Evolutionary conservation across 2,797 vertebrate species (phyloP).

Genomic region (Rhabdophis nuchalis): DNA sequence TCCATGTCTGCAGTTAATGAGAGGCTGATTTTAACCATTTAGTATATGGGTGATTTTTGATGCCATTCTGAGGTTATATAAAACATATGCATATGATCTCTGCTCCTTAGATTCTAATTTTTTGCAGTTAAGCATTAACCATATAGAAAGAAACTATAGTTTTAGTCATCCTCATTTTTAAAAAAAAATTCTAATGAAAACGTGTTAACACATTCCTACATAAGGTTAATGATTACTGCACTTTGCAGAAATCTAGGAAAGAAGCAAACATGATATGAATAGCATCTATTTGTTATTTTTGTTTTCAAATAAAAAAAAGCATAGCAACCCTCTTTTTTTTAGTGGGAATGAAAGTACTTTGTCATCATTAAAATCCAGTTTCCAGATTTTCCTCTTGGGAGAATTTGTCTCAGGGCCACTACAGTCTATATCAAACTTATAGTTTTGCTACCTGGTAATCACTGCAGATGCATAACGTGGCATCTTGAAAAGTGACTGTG

Average conservation of each 20-base stretch:
- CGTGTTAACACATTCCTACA: not conserved
- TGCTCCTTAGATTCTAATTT: not conserved
- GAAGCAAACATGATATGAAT: not conserved
- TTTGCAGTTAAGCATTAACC: not conserved
- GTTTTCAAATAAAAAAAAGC: not conserved
- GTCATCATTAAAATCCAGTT: not conserved
- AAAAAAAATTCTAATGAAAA: not conserved
- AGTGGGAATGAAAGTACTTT: not conserved
- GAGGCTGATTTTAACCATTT: not conserved
- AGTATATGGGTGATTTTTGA: not conserved
- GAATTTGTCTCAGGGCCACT: not conserved
- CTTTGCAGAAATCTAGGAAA: not conserved
- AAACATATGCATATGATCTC: not conserved
- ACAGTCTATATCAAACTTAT: not conserved
- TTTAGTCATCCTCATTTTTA: not conserved
- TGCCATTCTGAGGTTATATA: not conserved
- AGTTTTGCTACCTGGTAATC: not conserved
- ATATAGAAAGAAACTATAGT: not conserved
- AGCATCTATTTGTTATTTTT: not conserved
- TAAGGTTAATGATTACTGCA: not conserved
- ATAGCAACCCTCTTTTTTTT: not conserved
- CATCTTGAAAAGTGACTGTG: not conserved
- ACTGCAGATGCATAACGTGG: not conserved
- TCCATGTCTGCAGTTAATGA: not conserved
- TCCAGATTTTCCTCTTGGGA: not conserved